These are phyloP conservation scores for Cynodonichthys magdalenae DNA, from an alignment of 2,797 vertebrate species.

Conservation along the genomic window DNA sequence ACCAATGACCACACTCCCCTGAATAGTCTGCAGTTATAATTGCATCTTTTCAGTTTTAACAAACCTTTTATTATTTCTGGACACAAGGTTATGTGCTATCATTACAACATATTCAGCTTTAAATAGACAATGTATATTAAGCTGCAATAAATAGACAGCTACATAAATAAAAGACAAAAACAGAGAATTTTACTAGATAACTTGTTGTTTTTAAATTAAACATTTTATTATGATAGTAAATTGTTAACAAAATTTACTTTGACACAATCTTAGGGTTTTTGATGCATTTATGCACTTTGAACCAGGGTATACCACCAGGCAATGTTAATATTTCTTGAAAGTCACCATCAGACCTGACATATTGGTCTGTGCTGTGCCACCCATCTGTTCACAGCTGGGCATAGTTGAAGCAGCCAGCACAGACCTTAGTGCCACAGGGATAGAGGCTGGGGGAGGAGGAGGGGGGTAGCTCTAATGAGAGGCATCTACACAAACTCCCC, in stretches of 20 bases:
- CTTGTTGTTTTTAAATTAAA: no score
- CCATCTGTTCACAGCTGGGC: conserved; percentile 72
- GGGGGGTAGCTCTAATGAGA: conserved; percentile 53
- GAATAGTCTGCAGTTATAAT: no score
- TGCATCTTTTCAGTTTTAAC: no score
- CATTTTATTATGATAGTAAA: background rate
- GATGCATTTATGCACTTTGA: conserved; percentile 34
- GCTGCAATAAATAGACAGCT: no score
- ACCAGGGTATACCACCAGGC: conserved; percentile 18
- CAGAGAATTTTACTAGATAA: background rate
- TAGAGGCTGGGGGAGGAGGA: conserved; percentile 14
- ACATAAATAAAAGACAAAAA: no score
- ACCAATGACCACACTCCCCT: no score
- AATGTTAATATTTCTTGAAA: conserved; percentile 45
- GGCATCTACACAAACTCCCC: conserved; percentile 38
- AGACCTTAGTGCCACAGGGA: conserved; percentile 51
- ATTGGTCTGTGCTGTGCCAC: conserved; percentile 45
- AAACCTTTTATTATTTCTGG: no score
- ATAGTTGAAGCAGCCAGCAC: conserved; percentile 43
- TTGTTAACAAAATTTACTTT: conserved; percentile 7
- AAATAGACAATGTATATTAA: no score
- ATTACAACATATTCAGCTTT: no score
- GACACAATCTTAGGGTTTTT: background rate
- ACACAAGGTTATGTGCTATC: no score
- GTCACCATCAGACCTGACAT: conserved; percentile 60